phyloP scores from a whole-genome alignment of 1,140 invertebrate species.

The Drosophila sechellia region DNA sequence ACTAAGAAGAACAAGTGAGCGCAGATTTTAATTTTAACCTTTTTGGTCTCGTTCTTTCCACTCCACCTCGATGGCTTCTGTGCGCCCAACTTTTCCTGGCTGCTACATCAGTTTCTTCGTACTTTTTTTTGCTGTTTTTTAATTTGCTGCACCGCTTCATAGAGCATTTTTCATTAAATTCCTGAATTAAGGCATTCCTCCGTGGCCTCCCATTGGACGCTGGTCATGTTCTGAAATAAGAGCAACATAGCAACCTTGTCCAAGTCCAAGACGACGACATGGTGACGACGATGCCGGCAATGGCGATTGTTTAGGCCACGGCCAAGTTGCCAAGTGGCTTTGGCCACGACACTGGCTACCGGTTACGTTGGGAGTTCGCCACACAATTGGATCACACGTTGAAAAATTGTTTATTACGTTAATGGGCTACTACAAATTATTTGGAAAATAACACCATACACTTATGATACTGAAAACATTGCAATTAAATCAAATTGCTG shows the following conservation, averaged over 20 bases:
- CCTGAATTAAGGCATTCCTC: constrained; percentile 81
- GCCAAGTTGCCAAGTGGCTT: constrained; percentile 40
- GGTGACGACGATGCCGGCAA: constrained; percentile 58
- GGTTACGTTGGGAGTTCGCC: constrained; percentile 44
- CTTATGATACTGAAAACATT: neutral
- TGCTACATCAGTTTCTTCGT: neutral
- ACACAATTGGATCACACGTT: constrained; percentile 35
- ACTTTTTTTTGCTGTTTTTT: constrained; percentile 51
- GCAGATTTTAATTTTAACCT: constrained; percentile 77
- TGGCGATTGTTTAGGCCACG: constrained; percentile 16
- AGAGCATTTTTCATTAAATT: constrained; percentile 83
- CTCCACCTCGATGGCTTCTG: constrained; percentile 49
- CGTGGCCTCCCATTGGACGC: constrained; percentile 50
- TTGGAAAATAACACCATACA: neutral
- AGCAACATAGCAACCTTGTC: constrained; percentile 78
- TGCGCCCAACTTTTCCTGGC: constrained; percentile 56
- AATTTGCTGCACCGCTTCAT: constrained; percentile 78
- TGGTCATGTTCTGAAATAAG: constrained; percentile 79
- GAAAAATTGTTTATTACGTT: constrained; percentile 11
- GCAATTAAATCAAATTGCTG: constrained; percentile 8
- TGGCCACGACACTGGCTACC: constrained; percentile 42
- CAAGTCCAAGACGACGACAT: constrained; percentile 56
- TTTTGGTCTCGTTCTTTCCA: constrained; percentile 47
- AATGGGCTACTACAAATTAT: constrained; percentile 1
- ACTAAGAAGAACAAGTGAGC: constrained; percentile 49